These are phyloP conservation scores for Gadopsis bispinosus DNA, from an alignment of 2,797 vertebrate species.

Conservation along the genomic window DNA sequence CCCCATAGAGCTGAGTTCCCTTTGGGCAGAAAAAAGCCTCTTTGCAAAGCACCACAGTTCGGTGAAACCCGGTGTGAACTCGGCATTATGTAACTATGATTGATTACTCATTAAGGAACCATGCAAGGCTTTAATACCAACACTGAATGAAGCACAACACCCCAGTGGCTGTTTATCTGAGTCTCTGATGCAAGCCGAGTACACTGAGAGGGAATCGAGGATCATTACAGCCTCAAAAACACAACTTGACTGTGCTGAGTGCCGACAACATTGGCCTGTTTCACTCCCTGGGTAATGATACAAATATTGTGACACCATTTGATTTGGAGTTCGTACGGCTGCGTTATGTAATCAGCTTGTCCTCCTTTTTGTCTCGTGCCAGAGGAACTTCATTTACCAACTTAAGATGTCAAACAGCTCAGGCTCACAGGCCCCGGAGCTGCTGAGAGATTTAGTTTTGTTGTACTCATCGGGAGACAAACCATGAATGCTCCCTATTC, in stretches of 20 bases:
- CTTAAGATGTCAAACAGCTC: constrained; percentile 39
- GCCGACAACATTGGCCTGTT: constrained; percentile 30
- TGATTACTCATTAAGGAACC: constrained; percentile 70
- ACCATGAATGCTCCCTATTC: constrained; percentile 13
- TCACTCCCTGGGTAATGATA: constrained; percentile 32
- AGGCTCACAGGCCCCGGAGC: constrained; percentile 13
- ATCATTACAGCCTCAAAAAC: constrained; percentile 52
- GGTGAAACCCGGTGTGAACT: constrained; percentile 38
- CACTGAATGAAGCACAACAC: constrained; percentile 44
- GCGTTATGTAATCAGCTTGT: constrained; percentile 44
- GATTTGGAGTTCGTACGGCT: constrained; percentile 38
- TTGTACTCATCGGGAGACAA: constrained; percentile 27
- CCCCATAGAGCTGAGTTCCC: constrained; percentile 8
- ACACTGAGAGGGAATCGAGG: constrained; percentile 25
- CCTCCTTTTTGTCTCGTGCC: constrained; percentile 32
- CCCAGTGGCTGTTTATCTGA: constrained; percentile 40
- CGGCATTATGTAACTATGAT: constrained; percentile 63
- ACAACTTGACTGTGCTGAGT: constrained; percentile 30
- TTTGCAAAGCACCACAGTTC: constrained; percentile 6
- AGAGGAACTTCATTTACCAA: constrained; percentile 50
- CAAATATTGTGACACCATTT: constrained; percentile 58
- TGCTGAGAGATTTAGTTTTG: constrained; percentile 37
- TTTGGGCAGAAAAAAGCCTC: neutral
- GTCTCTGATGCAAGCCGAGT: constrained; percentile 30
- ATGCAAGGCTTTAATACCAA: constrained; percentile 35